Conservation (phyloP, 2,113 vertebrate species). For the Notiomystis cincta region DNA sequence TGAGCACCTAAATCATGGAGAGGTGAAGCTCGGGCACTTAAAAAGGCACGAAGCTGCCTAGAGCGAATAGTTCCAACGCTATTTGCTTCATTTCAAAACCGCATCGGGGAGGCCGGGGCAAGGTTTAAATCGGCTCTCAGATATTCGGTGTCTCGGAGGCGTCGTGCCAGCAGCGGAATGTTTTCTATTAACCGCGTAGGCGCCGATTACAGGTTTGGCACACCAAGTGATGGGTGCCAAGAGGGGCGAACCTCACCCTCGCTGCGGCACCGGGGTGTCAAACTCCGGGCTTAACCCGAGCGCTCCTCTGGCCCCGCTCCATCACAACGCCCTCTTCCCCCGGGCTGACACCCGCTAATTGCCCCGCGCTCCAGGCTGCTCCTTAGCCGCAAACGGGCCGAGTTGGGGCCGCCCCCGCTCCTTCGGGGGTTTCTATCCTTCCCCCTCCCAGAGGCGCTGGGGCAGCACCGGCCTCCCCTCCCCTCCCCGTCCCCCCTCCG, state of each 20-base stretch:
- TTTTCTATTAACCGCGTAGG: not conserved
- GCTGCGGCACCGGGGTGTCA: not conserved
- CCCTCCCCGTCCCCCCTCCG: no score
- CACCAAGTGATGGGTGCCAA: rapidly evolving
- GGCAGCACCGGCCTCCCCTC: no score
- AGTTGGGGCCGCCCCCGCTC: rapidly evolving
- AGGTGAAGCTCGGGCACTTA: not conserved
- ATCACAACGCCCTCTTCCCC: not conserved
- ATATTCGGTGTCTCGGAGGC: not conserved
- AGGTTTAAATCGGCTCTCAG: not conserved
- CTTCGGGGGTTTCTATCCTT: not conserved
- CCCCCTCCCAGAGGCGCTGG: not conserved
- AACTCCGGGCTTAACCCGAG: not conserved
- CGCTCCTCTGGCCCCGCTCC: not conserved
- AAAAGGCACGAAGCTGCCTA: not conserved
- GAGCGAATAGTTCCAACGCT: not conserved
- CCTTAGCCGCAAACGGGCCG: not conserved
- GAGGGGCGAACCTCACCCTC: rapidly evolving
- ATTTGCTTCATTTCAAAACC: not conserved
- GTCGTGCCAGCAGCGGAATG: rapidly evolving
- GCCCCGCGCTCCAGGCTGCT: not conserved
- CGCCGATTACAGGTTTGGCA: rapidly evolving
- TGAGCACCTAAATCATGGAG: not conserved
- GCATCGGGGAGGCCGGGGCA: not conserved
- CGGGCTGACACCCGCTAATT: not conserved